Evolutionary conservation across 2,888 invertebrate genomes (phyloP).

Genomic region (Idaea aversata): DNA sequence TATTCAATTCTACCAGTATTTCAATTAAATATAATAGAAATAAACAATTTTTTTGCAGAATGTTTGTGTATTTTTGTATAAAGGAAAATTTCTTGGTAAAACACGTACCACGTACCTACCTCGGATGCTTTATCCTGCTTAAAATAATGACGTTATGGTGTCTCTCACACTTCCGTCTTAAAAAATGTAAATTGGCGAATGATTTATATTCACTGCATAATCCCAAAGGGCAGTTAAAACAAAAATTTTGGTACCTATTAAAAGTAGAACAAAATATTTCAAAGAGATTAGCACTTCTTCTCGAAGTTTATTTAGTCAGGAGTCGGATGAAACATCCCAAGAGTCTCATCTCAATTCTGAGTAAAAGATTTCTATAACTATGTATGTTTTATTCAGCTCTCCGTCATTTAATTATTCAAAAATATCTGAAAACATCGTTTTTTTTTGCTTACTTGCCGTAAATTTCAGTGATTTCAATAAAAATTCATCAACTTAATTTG

Average conservation of each 20-base stretch:
- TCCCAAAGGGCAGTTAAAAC: neutral
- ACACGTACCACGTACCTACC: neutral
- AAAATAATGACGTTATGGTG: neutral
- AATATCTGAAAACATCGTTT: neutral
- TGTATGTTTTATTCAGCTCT: neutral
- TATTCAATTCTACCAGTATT: too few relatives aligned
- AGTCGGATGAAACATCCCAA: neutral
- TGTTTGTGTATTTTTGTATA: neutral
- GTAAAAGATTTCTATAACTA: neutral
- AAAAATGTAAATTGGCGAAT: neutral
- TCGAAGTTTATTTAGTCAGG: neutral
- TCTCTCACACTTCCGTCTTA: neutral
- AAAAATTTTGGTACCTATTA: neutral
- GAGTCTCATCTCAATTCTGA: neutral
- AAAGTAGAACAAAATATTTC: constrained; percentile 2
- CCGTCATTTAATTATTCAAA: too few relatives aligned
- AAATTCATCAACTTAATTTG: neutral
- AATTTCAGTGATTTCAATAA: neutral
- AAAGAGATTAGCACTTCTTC: constrained; percentile 4
- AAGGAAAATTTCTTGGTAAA: neutral
- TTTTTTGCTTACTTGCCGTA: too few relatives aligned
- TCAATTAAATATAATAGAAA: too few relatives aligned
- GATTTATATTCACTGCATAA: neutral
- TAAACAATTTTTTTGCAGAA: neutral
- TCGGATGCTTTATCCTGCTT: neutral